Evolutionary conservation across 1,140 invertebrate genomes (phyloP), one percentile per base, ranked within the genome.

Genomic region (Asobara japonica): DNA sequence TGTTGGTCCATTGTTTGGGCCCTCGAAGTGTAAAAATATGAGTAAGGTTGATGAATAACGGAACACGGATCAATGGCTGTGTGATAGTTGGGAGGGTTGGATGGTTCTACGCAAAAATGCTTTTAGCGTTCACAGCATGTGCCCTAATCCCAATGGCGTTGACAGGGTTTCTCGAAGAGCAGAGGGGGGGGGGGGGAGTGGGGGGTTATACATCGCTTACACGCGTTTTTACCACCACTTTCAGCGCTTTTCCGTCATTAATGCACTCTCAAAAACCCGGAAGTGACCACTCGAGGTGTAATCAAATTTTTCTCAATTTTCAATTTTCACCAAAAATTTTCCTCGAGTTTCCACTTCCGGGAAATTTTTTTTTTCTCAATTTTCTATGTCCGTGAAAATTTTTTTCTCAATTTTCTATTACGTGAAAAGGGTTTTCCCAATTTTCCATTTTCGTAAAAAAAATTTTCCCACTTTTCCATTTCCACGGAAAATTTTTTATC

Each of bases 91-190:
- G 36, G 78, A 83, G 76, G 79, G 29, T 16, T 18, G 31, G 10
- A 82, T 84, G 81, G 82, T 77, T 79, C 79, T 82, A 87, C 85
- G 85, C 79, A 86, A 85, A 87, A 87, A 87, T 85, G 85, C 84
- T 87, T 87, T 87, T 86, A 87, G 80, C 80, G 72, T 71, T 78
- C 82, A 74, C 84, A 83, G 80, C 81, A 68, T 82, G 80, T 79
- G 76, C 78, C 51, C 51, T 31, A 51, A 69, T 69, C 67, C 66
- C 60, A 29, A 31, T 71, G 38, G 29, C 36, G 27, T 65, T 71
- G 69, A 71, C 69, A 71, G 22, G n/a, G n/a, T n/a, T n/a, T n/a
- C n/a, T n/a, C n/a, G n/a, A n/a, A n/a, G n/a, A n/a, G n/a, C n/a
- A n/a, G n/a, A n/a, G n/a, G n/a, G n/a, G n/a, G n/a, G 41, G 38